Evolutionary conservation across 1,140 invertebrate species (phyloP).

Genomic region (Neodiprion lecontei): DNA sequence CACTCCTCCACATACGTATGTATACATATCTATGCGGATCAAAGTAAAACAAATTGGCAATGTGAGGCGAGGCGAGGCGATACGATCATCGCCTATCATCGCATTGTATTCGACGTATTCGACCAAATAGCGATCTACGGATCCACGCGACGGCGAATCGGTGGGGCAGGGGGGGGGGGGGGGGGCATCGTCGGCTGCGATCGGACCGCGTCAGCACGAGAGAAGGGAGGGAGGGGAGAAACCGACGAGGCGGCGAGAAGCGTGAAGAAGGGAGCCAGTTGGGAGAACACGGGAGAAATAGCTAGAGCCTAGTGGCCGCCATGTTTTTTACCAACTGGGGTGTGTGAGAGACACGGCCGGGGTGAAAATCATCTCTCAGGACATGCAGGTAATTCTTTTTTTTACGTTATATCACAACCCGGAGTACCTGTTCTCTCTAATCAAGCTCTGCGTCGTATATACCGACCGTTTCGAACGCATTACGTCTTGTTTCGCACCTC

Average conservation of each 20-base stretch:
- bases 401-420: not conserved
- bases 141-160: conserved; percentile 12
- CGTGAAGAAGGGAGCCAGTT: conserved; percentile 37
- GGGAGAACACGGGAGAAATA: conserved; percentile 41
- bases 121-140: not conserved
- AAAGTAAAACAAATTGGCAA: no score
- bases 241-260: conserved; percentile 11
- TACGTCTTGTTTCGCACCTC: conserved; percentile 41
- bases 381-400: conserved; percentile 53
- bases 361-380: conserved; percentile 63
- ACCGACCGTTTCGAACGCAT: not conserved
- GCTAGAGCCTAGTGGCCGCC: conserved; percentile 43
- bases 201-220: conserved; percentile 14
- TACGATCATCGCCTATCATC: not conserved
- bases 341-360: conserved; percentile 59
- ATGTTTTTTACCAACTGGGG: conserved; percentile 62
- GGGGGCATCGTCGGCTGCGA: not conserved
- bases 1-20: no score
- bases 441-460: conserved; percentile 17
- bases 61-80: not conserved
- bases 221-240: not conserved
- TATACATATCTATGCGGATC: no score
- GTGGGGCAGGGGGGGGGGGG: not conserved
- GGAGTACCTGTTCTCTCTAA: not conserved
- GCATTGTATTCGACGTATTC: not conserved